These are phyloP conservation scores for Chaitophorus viminalis DNA, from an alignment of 2,888 invertebrate genomes.

Conservation along the genomic window DNA sequence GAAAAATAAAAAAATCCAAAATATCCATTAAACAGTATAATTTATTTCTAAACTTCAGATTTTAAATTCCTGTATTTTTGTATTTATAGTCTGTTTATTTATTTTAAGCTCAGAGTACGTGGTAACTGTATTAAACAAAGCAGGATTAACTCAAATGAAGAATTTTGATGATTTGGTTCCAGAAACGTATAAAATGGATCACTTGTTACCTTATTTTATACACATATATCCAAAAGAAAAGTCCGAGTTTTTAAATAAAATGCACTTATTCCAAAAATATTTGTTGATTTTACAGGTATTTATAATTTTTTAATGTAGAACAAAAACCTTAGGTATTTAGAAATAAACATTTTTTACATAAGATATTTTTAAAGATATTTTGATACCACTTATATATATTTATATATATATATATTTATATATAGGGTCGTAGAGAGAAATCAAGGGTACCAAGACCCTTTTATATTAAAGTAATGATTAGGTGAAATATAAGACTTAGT, in stretches of 20 bases:
- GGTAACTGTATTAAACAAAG: slow-evolving; percentile 6
- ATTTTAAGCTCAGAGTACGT: slow-evolving; percentile 34
- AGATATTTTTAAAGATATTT: no score
- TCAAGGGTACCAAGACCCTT: no score
- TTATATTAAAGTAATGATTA: no score
- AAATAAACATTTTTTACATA: no score
- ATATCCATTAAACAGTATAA: no score
- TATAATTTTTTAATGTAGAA: background rate
- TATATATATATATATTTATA: no score
- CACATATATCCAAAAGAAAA: slow-evolving; percentile 51
- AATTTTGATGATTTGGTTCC: slow-evolving; percentile 28
- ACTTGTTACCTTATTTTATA: slow-evolving; percentile 51
- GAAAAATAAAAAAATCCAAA: background rate
- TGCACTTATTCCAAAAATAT: slow-evolving; percentile 45
- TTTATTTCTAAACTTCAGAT: background rate
- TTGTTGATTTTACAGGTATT: slow-evolving; percentile 47
- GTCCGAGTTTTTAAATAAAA: slow-evolving; percentile 50
- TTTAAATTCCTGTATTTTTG: background rate
- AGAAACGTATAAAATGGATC: slow-evolving; percentile 56
- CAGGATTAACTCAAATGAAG: slow-evolving; percentile 41
- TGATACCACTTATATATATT: no score
- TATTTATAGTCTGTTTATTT: background rate
- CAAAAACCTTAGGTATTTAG: background rate
- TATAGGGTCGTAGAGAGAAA: no score
- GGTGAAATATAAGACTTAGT: no score